Evolutionary conservation across 2,797 vertebrate species (phyloP), one percentile per base, ranked within the genome.

Genomic region (Xiphorhynchus erythropygius): DNA sequence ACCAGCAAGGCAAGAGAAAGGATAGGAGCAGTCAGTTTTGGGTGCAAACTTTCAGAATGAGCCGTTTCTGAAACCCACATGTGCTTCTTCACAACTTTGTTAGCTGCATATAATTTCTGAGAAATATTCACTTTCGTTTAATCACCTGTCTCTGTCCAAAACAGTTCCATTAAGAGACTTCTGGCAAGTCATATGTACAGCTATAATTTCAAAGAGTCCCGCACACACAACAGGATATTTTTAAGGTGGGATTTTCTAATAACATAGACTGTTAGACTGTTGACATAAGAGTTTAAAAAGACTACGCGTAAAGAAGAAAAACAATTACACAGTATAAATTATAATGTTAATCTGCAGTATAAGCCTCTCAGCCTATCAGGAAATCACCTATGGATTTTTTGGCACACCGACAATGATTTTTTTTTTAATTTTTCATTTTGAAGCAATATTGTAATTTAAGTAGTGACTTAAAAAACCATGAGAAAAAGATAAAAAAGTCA

Each of bases 1-100:
- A 32, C 41, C 27, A 47, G 24, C 32, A 46, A 56, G 11, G n/a
- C 9, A 22, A 86, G 18, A 0, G 0, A 75, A 92, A 42, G 5
- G 37, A 53, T 6, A 64, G 76, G 57, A 74, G 23, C 27, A 46
- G 11, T 33, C 39, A 47, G 11, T 78, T 88, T 49, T n/a, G 30
- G 30, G 53, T 35, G 53, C 62, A 84, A 90, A 64, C 11, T 60
- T 80, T 71, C 60, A 60, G 44, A 86, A 79, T 63, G 19, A 73
- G 56, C 33, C 78, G 27, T 25, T 53, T 71, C 46, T 88, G 86
- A 78, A 86, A 86, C 14, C 23, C 14, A 7, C 0, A 2, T 46
- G 30, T 41, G 7, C 55, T 59, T 83, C 65, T 70, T 86, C 57
- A 76, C 23, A 39, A 18, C 63, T 73, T 65, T 35, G 11, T 53